A percentile compares a stretch with the other conserved stretches of the same genome.
Conservation (phyloP, 2,113 vertebrate species). For the Hippoglossus stenolepis region DNA sequence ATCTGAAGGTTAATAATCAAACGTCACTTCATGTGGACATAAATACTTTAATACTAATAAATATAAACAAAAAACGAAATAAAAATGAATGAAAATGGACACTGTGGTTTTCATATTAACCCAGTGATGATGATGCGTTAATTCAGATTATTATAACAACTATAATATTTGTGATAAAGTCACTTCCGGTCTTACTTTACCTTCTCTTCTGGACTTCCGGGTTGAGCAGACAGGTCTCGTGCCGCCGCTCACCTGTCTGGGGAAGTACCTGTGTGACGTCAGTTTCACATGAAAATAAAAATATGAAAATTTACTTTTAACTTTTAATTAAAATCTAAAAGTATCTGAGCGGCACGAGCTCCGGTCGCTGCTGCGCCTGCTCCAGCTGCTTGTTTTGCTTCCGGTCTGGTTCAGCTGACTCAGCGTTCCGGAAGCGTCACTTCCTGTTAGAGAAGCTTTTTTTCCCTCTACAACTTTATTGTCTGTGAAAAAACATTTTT, state of each 20-base stretch:
- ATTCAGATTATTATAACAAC: too few species aligned
- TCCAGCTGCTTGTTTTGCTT: slow-evolving; percentile 35
- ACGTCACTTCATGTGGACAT: not conserved
- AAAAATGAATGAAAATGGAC: too few species aligned
- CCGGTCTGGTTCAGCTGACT: slow-evolving; percentile 47
- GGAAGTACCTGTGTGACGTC: not conserved
- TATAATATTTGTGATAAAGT: not conserved
- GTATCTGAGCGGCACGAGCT: not conserved
- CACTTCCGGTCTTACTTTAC: not conserved
- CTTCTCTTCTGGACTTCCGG: slow-evolving; percentile 42
- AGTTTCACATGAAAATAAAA: not conserved
- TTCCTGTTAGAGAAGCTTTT: slow-evolving; percentile 14
- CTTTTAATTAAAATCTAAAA: not conserved
- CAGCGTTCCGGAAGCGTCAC: slow-evolving; percentile 17
- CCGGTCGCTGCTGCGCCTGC: slow-evolving; percentile 11
- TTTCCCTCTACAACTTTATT: too few species aligned
- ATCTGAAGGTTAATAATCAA: not conserved
- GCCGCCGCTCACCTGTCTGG: not conserved
- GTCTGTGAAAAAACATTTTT: too few species aligned
- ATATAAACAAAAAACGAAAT: too few species aligned
- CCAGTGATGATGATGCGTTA: not conserved
- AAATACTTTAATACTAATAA: not conserved
- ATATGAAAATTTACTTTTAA: not conserved
- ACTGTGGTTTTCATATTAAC: not conserved
- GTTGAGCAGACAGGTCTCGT: slow-evolving; percentile 6